A percentile compares a stretch with the other conserved stretches of the same genome.
Evolutionary conservation across 2,797 vertebrate species (phyloP).

Genomic region (Euthynnus affinis): DNA sequence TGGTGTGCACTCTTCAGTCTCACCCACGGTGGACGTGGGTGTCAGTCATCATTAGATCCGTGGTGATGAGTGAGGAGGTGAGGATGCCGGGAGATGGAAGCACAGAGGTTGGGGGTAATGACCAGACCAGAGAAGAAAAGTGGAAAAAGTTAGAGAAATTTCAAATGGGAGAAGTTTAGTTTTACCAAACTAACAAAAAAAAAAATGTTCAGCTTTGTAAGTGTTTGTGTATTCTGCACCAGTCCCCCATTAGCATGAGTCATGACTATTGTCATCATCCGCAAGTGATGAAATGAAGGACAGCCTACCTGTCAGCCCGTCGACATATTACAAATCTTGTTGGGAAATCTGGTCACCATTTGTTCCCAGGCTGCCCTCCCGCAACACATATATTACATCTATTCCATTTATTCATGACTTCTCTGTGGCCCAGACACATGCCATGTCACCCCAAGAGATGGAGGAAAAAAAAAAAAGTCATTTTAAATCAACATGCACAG

Average conservation of each 20-base stretch:
- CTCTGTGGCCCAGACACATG: constrained; percentile 24
- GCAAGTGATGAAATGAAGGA: constrained; percentile 1
- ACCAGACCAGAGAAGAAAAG: background rate
- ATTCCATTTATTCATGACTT: constrained; percentile 56
- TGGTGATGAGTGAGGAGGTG: constrained; percentile 7
- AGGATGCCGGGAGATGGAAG: background rate
- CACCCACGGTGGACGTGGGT: background rate
- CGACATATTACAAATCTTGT: constrained; percentile 23
- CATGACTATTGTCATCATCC: constrained; percentile 3
- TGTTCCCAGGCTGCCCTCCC: constrained; percentile 1
- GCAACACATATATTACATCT: constrained; percentile 34
- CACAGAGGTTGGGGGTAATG: background rate
- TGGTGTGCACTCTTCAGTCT: background rate
- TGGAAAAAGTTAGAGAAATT: background rate
- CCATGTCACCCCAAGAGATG: constrained; percentile 21
- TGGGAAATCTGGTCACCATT: constrained; percentile 25
- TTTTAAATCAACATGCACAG: constrained; percentile 34
- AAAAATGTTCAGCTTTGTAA: too few species aligned
- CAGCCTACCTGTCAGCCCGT: constrained; percentile 15
- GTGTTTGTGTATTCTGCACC: constrained; percentile 2
- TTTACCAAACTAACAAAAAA: background rate
- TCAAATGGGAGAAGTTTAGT: background rate
- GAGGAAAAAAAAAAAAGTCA: constrained; percentile 18
- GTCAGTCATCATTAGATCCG: constrained; percentile 20
- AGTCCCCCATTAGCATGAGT: constrained; percentile 21